Percentiles rank a stretch among this genome's conserved stretches.
These are phyloP conservation scores for Polydrusus cervinus DNA, from an alignment of 2,888 invertebrate genomes.

Conservation along the genomic window DNA sequence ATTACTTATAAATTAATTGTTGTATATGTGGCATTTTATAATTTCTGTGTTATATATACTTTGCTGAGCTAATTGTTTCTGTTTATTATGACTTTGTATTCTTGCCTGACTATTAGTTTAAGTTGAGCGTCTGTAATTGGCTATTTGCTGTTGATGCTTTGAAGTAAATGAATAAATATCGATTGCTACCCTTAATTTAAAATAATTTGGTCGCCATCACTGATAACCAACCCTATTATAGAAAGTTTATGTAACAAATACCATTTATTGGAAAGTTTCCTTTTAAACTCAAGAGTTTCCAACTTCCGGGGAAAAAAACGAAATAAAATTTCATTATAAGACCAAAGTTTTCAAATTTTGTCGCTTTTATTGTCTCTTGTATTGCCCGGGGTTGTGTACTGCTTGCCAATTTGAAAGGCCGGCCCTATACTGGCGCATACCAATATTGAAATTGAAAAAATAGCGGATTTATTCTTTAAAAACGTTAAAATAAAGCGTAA, in stretches of 20 bases:
- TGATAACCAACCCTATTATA: not conserved
- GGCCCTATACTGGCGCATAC: not conserved
- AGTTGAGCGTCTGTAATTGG: too few species aligned
- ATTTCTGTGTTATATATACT: too few species aligned
- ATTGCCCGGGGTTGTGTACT: not conserved
- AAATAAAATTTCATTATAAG: slow-evolving; percentile 4
- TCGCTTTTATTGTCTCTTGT: not conserved
- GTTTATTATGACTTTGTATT: too few species aligned
- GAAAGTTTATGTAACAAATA: slow-evolving; percentile 14
- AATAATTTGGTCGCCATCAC: not conserved
- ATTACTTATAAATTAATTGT: too few species aligned
- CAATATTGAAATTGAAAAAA: too few species aligned
- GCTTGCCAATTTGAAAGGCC: not conserved
- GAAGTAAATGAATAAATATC: too few species aligned
- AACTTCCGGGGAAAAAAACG: slow-evolving; percentile 5
- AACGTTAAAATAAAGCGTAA: too few species aligned
- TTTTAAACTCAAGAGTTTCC: not conserved
- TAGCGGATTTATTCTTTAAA: too few species aligned
- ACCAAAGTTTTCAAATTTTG: not conserved
- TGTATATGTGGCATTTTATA: too few species aligned
- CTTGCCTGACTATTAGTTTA: too few species aligned
- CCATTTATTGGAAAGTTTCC: slow-evolving; percentile 9
- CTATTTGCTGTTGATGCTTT: too few species aligned
- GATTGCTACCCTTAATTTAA: not conserved
- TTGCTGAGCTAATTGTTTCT: too few species aligned